Percentiles rank a stretch among this genome's conserved stretches.
These are phyloP conservation scores for Gallinago paraguaiae DNA, from an alignment of 2,113 vertebrate species.

Conservation along the genomic window DNA sequence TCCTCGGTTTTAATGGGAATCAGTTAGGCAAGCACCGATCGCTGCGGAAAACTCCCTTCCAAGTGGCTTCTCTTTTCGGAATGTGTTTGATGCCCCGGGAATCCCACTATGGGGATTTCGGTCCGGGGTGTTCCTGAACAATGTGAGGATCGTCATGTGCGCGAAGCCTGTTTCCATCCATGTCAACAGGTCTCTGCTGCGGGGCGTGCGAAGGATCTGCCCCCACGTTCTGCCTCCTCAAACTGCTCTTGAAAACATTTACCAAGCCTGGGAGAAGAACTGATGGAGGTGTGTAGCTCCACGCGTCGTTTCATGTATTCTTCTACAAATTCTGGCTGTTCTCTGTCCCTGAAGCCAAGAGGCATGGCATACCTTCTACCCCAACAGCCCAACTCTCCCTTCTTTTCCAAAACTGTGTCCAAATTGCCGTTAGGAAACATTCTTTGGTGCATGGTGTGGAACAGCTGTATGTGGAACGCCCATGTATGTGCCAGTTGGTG, in stretches of 20 bases:
- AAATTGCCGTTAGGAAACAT: neutral
- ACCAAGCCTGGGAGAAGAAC: neutral
- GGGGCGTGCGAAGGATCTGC: neutral
- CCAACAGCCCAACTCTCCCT: neutral
- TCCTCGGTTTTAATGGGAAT: neutral
- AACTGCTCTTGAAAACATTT: neutral
- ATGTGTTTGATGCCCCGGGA: neutral
- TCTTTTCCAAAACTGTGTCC: neutral
- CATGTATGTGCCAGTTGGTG: rapidly evolving
- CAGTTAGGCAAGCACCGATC: neutral
- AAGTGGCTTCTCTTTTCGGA: neutral
- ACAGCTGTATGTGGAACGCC: no score
- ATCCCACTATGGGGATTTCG: neutral
- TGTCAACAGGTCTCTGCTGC: neutral
- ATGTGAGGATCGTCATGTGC: neutral
- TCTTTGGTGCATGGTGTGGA: neutral
- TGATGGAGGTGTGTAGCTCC: neutral
- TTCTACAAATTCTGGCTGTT: neutral
- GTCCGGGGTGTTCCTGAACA: neutral
- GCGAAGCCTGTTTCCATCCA: neutral
- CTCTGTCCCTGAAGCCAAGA: neutral
- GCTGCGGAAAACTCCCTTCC: neutral
- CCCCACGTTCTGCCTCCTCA: rapidly evolving
- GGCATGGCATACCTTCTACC: neutral
- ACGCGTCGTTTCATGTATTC: neutral